Evolutionary conservation across 2,113 vertebrate genomes (phyloP).

Genomic region (Todiramphus chloris): DNA sequence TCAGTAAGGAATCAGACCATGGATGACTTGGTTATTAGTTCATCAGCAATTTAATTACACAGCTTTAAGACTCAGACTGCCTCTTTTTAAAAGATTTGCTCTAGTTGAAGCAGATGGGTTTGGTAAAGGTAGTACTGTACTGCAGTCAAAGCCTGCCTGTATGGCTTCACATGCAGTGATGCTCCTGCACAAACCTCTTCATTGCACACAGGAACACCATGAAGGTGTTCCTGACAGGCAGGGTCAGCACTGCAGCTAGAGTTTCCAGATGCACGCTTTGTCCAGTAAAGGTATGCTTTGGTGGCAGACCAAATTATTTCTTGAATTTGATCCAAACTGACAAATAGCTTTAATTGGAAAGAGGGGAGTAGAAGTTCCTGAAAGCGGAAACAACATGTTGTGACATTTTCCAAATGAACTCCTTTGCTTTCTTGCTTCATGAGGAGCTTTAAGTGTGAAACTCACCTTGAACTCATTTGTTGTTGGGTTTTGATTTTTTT

Average conservation of each 20-base stretch:
- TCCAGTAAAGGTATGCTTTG: not conserved
- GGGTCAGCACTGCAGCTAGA: fast-evolving
- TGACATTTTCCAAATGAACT: not conserved
- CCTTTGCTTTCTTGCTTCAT: not conserved
- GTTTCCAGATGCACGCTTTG: fast-evolving
- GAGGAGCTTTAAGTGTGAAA: not conserved
- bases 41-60: not conserved
- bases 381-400: fast-evolving
- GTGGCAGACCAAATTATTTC: not conserved
- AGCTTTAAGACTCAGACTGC: not conserved
- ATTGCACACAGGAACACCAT: not conserved
- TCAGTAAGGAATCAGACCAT: not conserved
- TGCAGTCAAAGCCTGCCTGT: fast-evolving
- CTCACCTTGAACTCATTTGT: not conserved
- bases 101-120: not conserved
- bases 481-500: not conserved
- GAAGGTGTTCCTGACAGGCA: not conserved
- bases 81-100: not conserved
- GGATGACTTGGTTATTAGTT: not conserved
- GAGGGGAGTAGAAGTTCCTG: not conserved
- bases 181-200: not conserved
- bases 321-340: not conserved
- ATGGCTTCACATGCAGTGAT: fast-evolving
- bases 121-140: not conserved
- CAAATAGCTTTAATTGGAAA: not conserved